These are phyloP conservation scores for Colius striatus DNA, from an alignment of 2,113 vertebrate species.

Conservation along the genomic window DNA sequence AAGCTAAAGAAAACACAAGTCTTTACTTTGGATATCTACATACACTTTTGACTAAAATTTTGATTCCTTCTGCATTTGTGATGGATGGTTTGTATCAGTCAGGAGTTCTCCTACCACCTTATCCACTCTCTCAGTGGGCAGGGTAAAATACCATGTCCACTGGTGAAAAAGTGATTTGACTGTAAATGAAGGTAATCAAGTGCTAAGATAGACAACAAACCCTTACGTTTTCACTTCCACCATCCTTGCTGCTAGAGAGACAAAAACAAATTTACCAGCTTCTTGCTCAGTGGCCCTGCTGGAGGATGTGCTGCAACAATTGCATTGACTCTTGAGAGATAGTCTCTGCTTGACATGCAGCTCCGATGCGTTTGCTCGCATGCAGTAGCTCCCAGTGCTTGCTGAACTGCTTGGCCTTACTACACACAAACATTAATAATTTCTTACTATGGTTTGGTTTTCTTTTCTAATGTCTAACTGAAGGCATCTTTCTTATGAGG, in stretches of 20 bases:
- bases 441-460: background rate
- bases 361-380: accelerated
- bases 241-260: background rate
- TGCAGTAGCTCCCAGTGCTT: background rate
- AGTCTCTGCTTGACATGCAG: background rate
- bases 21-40: background rate
- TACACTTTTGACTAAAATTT: background rate
- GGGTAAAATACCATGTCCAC: background rate
- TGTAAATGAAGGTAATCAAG: background rate
- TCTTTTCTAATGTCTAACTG: background rate
- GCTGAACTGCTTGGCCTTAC: background rate
- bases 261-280: background rate
- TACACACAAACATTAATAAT: background rate
- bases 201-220: background rate
- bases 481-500: background rate
- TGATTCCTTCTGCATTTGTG: background rate
- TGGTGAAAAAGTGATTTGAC: background rate
- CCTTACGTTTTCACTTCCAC: background rate
- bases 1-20: background rate
- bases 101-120: background rate
- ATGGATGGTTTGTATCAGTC: background rate
- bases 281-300: background rate
- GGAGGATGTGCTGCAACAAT: background rate
- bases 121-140: background rate
- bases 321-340: background rate